These are phyloP conservation scores for Neoseiulus cucumeris DNA, from an alignment of 1,140 invertebrate species.

Conservation along the genomic window DNA sequence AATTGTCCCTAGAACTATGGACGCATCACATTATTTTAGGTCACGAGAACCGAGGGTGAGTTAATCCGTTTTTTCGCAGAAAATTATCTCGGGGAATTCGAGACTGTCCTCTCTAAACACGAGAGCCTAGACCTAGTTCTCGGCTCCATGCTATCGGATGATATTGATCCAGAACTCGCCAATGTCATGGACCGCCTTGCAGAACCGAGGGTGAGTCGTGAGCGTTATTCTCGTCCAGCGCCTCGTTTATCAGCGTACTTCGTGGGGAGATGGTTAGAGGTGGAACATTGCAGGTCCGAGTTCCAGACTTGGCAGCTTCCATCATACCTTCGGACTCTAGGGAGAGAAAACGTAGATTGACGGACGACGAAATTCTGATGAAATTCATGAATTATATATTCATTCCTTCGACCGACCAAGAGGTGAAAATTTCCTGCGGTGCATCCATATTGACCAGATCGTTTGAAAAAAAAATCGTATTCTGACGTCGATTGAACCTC, in stretches of 20 bases:
- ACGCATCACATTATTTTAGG: no score
- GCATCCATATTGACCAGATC: not conserved
- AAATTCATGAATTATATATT: slow-evolving; percentile 6
- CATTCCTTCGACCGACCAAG: not conserved
- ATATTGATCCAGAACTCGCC: not conserved
- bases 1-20: not conserved
- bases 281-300: not conserved
- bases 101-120: not conserved
- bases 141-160: not conserved
- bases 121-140: slow-evolving; percentile 1
- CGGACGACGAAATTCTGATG: not conserved
- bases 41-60: no score
- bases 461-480: not conserved
- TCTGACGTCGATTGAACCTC: not conserved
- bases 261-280: no score
- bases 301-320: not conserved
- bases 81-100: slow-evolving; percentile 1
- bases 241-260: no score
- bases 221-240: no score
- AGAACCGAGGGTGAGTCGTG: not conserved
- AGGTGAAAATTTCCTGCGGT: not conserved
- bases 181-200: slow-evolving; percentile 8
- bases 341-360: not conserved
- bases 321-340: not conserved
- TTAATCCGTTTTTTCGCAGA: not conserved